Conservation (phyloP, 2,113 vertebrate genomes). For the Chionomys nivalis region DNA sequence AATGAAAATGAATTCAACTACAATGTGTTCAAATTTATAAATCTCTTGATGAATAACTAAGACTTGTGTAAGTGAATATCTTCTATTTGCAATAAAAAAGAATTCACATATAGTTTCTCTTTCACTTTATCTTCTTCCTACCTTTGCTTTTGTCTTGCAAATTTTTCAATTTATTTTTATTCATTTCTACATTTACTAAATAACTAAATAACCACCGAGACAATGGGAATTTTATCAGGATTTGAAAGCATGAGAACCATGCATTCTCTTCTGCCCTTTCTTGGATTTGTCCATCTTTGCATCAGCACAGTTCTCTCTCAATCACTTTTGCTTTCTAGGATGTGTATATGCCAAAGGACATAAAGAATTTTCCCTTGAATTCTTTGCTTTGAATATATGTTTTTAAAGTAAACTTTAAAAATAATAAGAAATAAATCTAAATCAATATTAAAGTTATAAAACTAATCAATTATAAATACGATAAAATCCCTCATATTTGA, state of each 20-base stretch:
- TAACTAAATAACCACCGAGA: not conserved
- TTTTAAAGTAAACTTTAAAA: slow-evolving; percentile 47
- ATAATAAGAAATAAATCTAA: not conserved
- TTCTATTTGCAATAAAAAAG: too few relatives aligned
- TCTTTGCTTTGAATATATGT: not conserved
- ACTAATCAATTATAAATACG: not conserved
- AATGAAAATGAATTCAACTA: not conserved
- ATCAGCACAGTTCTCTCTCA: not conserved
- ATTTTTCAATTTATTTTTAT: not conserved
- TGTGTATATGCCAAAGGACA: not conserved
- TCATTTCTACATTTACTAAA: not conserved
- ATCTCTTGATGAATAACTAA: not conserved
- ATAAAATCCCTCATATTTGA: not conserved
- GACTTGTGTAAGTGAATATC: not conserved
- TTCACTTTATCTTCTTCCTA: too few relatives aligned
- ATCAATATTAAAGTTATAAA: not conserved
- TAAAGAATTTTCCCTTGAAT: not conserved
- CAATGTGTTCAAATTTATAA: not conserved
- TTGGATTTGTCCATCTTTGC: not conserved
- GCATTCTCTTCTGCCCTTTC: not conserved
- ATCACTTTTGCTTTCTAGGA: not conserved
- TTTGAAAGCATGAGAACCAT: not conserved
- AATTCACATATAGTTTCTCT: too few relatives aligned
- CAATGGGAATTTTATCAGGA: not conserved
- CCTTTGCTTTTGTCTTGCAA: rapidly evolving